These are phyloP conservation scores for Pristionchus entomophagus DNA, from an alignment of 2,888 invertebrate genomes.

Conservation along the genomic window DNA sequence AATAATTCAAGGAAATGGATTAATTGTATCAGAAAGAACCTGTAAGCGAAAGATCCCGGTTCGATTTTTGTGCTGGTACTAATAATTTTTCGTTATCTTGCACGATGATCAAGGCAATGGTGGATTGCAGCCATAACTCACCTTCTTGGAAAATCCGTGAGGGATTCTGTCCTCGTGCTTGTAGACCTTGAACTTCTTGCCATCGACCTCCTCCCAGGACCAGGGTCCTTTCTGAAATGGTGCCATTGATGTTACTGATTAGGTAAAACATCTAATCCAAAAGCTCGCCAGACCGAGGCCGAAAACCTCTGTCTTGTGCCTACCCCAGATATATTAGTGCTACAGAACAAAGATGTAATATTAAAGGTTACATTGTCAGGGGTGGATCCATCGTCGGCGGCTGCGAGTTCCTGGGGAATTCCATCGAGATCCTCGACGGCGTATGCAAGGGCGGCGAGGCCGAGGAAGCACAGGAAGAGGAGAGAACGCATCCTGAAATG, in stretches of 20 bases:
- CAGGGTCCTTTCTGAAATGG: constrained; percentile 17
- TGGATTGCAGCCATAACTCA: neutral
- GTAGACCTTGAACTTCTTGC: constrained; percentile 48
- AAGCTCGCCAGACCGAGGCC: too few relatives aligned
- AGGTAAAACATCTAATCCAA: too few relatives aligned
- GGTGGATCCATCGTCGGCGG: neutral
- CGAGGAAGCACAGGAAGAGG: constrained; percentile 16
- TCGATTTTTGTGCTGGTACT: too few relatives aligned
- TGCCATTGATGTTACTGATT: neutral
- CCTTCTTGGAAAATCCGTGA: constrained; percentile 47
- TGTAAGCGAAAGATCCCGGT: too few relatives aligned
- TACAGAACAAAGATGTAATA: too few relatives aligned
- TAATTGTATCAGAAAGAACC: too few relatives aligned
- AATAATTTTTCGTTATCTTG: too few relatives aligned
- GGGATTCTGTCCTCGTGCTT: constrained; percentile 41
- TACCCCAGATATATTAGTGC: too few relatives aligned
- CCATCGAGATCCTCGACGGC: neutral
- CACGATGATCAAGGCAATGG: neutral
- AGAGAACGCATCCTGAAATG: constrained; percentile 35
- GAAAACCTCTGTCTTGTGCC: too few relatives aligned
- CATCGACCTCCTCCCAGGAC: constrained; percentile 43
- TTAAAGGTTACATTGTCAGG: neutral
- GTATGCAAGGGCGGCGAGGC: neutral
- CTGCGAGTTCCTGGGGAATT: neutral
- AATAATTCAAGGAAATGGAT: too few relatives aligned